phyloP scores from a whole-genome alignment of 2,113 vertebrate species.

The Proteles cristata region DNA sequence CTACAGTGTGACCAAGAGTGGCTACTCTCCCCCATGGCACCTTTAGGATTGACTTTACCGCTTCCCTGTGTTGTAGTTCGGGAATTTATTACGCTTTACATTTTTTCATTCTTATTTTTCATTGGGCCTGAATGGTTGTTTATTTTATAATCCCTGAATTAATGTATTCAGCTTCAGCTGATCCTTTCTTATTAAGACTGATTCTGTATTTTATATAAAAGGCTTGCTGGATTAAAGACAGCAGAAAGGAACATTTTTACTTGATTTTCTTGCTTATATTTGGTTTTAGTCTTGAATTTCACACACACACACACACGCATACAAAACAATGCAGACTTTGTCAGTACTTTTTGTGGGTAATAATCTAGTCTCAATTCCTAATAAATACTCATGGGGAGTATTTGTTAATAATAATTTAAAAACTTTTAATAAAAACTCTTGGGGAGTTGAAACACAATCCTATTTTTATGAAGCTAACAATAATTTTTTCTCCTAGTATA shows the following conservation, averaged over 20 bases:
- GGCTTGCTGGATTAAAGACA: slow-evolving; percentile 22
- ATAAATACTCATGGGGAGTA: background rate
- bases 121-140: background rate
- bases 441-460: background rate
- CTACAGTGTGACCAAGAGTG: background rate
- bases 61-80: background rate
- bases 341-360: background rate
- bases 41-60: background rate
- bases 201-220: slow-evolving; percentile 34
- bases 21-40: background rate
- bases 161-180: slow-evolving; percentile 20
- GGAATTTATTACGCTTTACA: slow-evolving; percentile 1
- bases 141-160: background rate
- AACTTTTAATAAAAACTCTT: background rate
- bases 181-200: background rate
- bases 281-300: slow-evolving; percentile 26
- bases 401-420: background rate
- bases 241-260: slow-evolving; percentile 23
- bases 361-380: background rate
- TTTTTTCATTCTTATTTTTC: slow-evolving; percentile 33
- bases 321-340: background rate
- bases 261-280: slow-evolving; percentile 15
- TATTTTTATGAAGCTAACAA: slow-evolving; percentile 24
- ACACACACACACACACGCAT: background rate
- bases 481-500: slow-evolving; percentile 4